Conservation (phyloP, 2,888 invertebrate species). For the Pristionchus arcanus region DNA sequence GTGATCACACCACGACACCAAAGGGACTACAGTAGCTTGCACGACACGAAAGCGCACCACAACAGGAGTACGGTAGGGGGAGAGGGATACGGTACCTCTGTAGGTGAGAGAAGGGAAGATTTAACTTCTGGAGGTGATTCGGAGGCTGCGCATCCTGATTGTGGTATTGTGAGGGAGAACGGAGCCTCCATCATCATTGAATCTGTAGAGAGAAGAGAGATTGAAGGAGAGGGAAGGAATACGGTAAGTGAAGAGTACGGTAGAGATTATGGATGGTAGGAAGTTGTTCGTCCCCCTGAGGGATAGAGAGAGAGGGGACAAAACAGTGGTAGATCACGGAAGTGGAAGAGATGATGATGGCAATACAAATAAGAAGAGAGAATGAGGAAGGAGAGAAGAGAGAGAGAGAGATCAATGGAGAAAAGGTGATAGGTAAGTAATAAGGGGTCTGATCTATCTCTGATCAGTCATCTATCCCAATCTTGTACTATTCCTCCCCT, state of each 20-base stretch:
- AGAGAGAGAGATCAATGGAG: background rate
- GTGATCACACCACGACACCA: constrained; percentile 28
- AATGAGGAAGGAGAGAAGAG: background rate
- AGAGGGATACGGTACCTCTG: constrained; percentile 34
- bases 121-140: constrained; percentile 35
- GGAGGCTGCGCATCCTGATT: background rate
- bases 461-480: no score
- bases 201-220: no score
- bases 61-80: background rate
- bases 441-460: no score
- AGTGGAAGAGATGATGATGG: constrained; percentile 42
- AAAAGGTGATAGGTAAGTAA: no score
- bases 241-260: background rate
- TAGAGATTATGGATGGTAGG: background rate
- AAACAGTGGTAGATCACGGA: background rate
- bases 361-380: background rate
- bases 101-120: constrained; percentile 24
- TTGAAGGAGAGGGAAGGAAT: constrained; percentile 1
- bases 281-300: background rate
- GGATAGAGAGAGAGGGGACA: background rate
- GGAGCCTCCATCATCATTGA: constrained; percentile 49
- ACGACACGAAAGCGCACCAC: constrained; percentile 32
- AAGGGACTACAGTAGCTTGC: background rate
- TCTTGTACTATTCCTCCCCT: no score
- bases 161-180: constrained; percentile 48